Base-by-base conservation (phyloP, 2,888 invertebrate genomes). In the Drosophila anomelani region DNA sequence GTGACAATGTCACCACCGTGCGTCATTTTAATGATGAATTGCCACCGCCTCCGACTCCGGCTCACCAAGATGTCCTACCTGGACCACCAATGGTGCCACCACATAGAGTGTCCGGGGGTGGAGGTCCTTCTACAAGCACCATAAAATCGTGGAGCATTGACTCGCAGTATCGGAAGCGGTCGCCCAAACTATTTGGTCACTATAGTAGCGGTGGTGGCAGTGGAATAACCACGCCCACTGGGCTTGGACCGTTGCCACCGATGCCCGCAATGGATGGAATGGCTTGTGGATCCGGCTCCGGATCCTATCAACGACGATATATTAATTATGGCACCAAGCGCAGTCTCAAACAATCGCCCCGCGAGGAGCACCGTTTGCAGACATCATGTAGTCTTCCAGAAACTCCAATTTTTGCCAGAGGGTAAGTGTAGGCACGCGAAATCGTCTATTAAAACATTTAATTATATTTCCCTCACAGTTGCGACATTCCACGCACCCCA, bases 361-460 rank as follows among this genome's bases (percentile, higher is more conserved):
- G 94, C 49, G 94, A 95, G 57, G 95, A 95, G 54, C 93, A 93
- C 78, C 94, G 94, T 76, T 91, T 97, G 92, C 97, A 97, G 92
- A 97, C 97, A 5, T 97, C 97, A 1, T 97, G 96, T 81, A 97
- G 97, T 88, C 93, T 97, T 68, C 97, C 97, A n/a, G 97, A 97
- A 93, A 97, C 97, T 1, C 97, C 97, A 1, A 96, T 97, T 74
- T 97, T 97, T 92, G 96, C 96, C 5, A 94, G 97, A 79, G 96
- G 96, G 93, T 92, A 76, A 73, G 71, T 23, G 5, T 7, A 20
- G 6, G 1, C 20, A 13, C 4, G 10, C 20, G 2, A 20, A 20
- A 29, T 4, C 1, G 3, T 7, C n/a, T 12, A 4, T 17, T 9
- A 32, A 29, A 9, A 47, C 7, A 46, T 20, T 6, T 4, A 46